Conservation (phyloP, 2,888 invertebrate genomes). For the Minunthozetes semirufus region DNA sequence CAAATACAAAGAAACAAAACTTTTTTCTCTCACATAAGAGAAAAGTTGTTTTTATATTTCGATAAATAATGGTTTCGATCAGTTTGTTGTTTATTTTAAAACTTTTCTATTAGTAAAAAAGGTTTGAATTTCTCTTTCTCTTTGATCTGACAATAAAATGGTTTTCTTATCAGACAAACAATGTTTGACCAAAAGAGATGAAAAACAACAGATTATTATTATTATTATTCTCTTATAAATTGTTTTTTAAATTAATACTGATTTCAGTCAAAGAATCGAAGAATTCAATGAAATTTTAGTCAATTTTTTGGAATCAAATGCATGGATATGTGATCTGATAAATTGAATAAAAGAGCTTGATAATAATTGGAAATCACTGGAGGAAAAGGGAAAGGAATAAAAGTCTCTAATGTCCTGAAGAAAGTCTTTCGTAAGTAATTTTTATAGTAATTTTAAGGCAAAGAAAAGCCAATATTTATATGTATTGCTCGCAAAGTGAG, state of each 20-base stretch:
- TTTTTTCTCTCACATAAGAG: not conserved
- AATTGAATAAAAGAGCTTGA: too few species aligned
- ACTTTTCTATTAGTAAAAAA: slow-evolving; percentile 23
- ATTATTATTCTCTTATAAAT: not conserved
- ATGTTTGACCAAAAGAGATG: not conserved
- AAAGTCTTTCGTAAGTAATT: not conserved
- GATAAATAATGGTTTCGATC: slow-evolving; percentile 22
- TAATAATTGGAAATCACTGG: too few species aligned
- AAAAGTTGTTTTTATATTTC: not conserved
- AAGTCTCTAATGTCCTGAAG: too few species aligned
- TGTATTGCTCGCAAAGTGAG: not conserved
- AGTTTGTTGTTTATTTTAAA: slow-evolving; percentile 20
- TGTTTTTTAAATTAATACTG: too few species aligned
- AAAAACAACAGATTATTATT: not conserved
- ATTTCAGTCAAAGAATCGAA: too few species aligned
- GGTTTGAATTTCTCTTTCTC: not conserved
- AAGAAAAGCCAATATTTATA: not conserved
- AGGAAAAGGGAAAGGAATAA: not conserved
- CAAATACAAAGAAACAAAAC: not conserved
- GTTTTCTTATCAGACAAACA: not conserved
- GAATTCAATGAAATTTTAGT: too few species aligned
- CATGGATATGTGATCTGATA: too few species aligned
- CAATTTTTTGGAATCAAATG: too few species aligned
- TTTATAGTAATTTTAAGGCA: not conserved
- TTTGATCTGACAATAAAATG: not conserved